Conservation (phyloP, 2,113 vertebrate species). For the Phyllostomus discolor region DNA sequence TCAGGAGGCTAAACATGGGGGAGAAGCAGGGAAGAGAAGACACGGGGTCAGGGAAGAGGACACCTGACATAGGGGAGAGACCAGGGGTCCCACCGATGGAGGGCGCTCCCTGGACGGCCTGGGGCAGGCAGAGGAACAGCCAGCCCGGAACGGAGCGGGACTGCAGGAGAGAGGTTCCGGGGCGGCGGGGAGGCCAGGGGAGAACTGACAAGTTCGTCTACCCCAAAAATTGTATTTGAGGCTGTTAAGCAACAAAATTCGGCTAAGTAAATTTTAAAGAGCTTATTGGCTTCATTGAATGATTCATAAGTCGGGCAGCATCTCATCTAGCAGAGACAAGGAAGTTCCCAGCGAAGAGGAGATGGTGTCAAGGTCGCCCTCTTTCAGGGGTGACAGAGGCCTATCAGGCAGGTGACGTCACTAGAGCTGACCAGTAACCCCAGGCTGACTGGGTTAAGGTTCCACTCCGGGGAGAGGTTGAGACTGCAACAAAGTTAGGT, state of each 20-base stretch:
- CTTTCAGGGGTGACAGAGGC: neutral
- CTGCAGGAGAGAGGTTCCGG: neutral
- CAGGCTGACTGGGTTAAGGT: neutral
- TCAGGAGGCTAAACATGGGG: neutral
- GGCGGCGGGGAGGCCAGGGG: rapidly evolving
- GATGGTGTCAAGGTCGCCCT: neutral
- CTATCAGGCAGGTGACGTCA: neutral
- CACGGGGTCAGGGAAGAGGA: neutral
- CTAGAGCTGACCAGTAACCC: neutral
- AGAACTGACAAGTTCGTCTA: neutral
- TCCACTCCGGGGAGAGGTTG: neutral
- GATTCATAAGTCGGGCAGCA: neutral
- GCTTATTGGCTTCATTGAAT: neutral
- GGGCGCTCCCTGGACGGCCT: neutral
- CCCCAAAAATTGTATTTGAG: neutral
- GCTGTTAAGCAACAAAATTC: neutral
- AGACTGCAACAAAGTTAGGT: neutral
- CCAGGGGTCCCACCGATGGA: neutral
- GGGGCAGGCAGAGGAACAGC: neutral
- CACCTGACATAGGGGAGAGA: neutral
- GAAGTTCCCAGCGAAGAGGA: neutral
- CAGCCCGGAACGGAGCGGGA: neutral
- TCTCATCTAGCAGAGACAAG: neutral
- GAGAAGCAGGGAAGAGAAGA: neutral
- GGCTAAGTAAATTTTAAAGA: neutral